Percentiles rank a stretch among this genome's conserved stretches.
These are phyloP conservation scores for Drosophila nasuta DNA, from an alignment of 1,140 invertebrate species.

Conservation along the genomic window DNA sequence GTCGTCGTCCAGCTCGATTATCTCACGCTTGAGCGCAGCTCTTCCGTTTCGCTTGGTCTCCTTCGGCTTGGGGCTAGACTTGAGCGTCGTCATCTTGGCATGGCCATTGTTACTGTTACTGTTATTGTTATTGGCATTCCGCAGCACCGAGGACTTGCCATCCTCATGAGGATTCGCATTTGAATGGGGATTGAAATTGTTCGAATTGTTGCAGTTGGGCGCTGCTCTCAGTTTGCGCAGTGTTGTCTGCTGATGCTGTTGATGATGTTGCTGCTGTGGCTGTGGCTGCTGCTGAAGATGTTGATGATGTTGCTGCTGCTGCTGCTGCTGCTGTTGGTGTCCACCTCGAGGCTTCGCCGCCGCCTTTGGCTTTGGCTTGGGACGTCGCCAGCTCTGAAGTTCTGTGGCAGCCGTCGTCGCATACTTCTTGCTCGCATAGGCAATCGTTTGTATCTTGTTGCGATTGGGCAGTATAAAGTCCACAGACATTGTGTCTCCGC, in stretches of 20 bases:
- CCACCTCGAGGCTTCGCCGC: constrained; percentile 36
- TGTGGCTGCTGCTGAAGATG: constrained; percentile 33
- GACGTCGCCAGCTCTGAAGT: constrained; percentile 51
- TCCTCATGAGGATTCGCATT: constrained; percentile 41
- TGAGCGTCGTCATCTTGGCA: constrained; percentile 49
- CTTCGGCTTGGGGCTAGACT: constrained; percentile 44
- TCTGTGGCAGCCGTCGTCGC: constrained; percentile 44
- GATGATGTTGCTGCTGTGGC: constrained; percentile 31
- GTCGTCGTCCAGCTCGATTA: constrained; percentile 70
- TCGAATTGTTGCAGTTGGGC: constrained; percentile 1
- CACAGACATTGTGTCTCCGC: constrained; percentile 72
- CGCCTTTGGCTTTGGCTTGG: constrained; percentile 49
- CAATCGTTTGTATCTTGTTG: constrained; percentile 79
- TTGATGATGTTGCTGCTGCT: constrained; percentile 27
- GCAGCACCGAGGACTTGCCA: constrained; percentile 55
- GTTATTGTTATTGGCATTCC: constrained; percentile 74
- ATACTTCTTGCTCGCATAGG: constrained; percentile 78
- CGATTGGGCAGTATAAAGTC: constrained; percentile 80
- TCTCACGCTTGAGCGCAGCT: constrained; percentile 64
- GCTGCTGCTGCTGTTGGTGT: constrained; percentile 10
- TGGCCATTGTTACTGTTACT: constrained; percentile 26
- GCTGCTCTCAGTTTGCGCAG: constrained; percentile 58
- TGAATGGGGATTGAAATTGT: constrained; percentile 13
- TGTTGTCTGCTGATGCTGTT: constrained; percentile 46
- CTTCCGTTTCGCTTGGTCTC: constrained; percentile 55